A percentile compares a stretch with the other conserved stretches of the same genome.
phyloP scores from a whole-genome alignment of 2,888 invertebrate species.

The Drosophila macrospina region DNA sequence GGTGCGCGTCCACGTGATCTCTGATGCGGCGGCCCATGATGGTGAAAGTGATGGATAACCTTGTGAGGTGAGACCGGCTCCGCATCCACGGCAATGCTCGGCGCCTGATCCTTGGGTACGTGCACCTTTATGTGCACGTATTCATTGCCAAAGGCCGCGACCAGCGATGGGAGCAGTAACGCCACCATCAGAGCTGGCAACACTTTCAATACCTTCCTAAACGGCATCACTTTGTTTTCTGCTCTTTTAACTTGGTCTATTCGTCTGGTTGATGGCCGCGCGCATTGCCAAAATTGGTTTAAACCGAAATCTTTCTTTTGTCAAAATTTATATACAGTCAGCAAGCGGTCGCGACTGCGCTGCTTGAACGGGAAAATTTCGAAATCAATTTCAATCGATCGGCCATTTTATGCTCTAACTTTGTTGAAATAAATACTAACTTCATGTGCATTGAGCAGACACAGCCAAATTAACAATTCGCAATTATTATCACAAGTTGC shows the following conservation, averaged over 20 bases:
- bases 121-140: slow-evolving; percentile 80
- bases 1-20: slow-evolving; percentile 36
- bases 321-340: slow-evolving; percentile 74
- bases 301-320: slow-evolving; percentile 69
- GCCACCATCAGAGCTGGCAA: slow-evolving; percentile 15
- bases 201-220: slow-evolving; percentile 3
- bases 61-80: slow-evolving; percentile 56
- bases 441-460: too few relatives aligned
- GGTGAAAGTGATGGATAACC: slow-evolving; percentile 75
- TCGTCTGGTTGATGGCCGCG: slow-evolving; percentile 12
- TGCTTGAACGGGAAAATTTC: slow-evolving; percentile 38
- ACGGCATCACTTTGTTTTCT: slow-evolving; percentile 6
- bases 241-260: neutral
- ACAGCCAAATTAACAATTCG: neutral
- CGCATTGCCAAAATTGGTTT: slow-evolving; percentile 75
- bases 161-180: slow-evolving; percentile 12
- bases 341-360: slow-evolving; percentile 41
- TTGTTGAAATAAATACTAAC: neutral
- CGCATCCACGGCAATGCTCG: slow-evolving; percentile 34
- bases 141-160: slow-evolving; percentile 71
- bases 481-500: neutral
- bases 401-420: slow-evolving; percentile 38
- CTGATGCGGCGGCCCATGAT: slow-evolving; percentile 56
- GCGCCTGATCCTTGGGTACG: slow-evolving; percentile 67
- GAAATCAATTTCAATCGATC: neutral